Evolutionary conservation across 2,113 vertebrate species (phyloP), one percentile per base, ranked within the genome.

Genomic region (Neodontobutis hainanensis): DNA sequence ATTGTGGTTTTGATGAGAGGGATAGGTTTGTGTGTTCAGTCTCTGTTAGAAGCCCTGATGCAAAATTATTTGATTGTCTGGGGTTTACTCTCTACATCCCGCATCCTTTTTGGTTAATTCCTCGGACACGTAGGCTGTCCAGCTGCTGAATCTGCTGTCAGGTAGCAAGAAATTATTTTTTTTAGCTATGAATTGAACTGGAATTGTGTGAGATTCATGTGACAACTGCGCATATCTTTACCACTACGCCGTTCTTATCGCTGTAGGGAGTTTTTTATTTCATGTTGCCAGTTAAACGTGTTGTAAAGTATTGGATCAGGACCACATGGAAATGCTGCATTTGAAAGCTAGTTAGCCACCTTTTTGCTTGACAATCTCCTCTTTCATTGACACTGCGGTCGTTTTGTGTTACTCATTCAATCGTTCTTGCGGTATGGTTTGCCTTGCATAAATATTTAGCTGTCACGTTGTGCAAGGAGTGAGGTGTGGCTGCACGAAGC

Each of bases 401-500:
- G 45, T 42, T 40, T 27, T 56, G 7, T 4, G 9, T 43, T 42
- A 32, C 11, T 5, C 3, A 1, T 40, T 6, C 5, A 35, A 15
- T 5, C 16, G 11, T 6, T 12, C 60, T 6, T n/a, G n/a, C 0
- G 32, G n/a, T 56, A 2, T 42, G 42, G 14, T 38, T 46, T 44
- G 11, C n/a, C 44, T 19, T 2, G 16, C 8, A 14, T 8, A 6
- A 40, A 7, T 15, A 5, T 0, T 5, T 27, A 45, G 46, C 47
- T 83, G 75, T 75, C 77, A 59, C 8, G 12, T 59, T 40, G 45
- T 56, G 27, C 51, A 3, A 48, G 3, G 11, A 34, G 32, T 72
- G 80, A 88, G 83, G 85, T 64, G 82, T 85, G 82, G 82, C 77
- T 78, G 80, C 81, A 34, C 36, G 65, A 65, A 79, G 80, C 88